Conservation (phyloP, 1,140 invertebrate species). For the fruit fly (Drosophila melanogaster) region Release_6_plus_ISO1_MT NT_033779.5:16169501-16170000, state of each 20-base stretch:
- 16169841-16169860: constrained; percentile 46
- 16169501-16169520: neutral
- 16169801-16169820: constrained; percentile 29
- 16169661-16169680: constrained; percentile 23
- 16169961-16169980: too few relatives aligned
- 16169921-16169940: neutral
- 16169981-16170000: too few relatives aligned
- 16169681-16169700: constrained; percentile 20
- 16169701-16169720: constrained; percentile 48
- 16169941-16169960: too few relatives aligned
- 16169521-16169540: constrained; percentile 21
- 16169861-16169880: constrained; percentile 46
- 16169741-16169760: constrained; percentile 20
- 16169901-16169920: constrained; percentile 60
- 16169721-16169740: constrained; percentile 3
- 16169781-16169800: constrained; percentile 50
- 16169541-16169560: constrained; percentile 19
- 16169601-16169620: constrained; percentile 28
- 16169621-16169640: too few relatives aligned
- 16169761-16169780: constrained; percentile 74
- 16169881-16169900: constrained; percentile 79
- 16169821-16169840: constrained; percentile 12
- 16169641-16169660: constrained; percentile 36
- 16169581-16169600: constrained; percentile 51
- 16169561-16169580: constrained; percentile 67